Base-by-base conservation (phyloP, 2,797 vertebrate genomes). In the Epinephelus awoara region DNA sequence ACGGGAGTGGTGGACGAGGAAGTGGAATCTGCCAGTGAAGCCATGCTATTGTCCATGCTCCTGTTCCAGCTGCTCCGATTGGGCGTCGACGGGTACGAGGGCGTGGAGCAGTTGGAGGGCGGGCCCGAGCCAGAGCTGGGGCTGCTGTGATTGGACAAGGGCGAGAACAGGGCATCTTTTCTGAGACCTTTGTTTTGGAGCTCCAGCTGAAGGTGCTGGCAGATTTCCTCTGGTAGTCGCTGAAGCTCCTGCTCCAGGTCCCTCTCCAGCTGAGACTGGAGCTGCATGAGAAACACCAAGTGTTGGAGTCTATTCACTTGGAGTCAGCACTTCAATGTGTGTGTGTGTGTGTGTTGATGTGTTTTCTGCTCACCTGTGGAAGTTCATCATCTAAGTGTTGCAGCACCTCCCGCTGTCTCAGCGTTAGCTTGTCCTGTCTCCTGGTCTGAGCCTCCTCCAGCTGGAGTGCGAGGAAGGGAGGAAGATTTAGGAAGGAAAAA, bases 401-500 rank as follows among this genome's bases (percentile, higher is more conserved):
- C 21, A 96, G 72, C n/a, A 97, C 81, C 11, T 96, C 96, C 81
- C 88, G 93, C 63, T 97, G 96, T 25, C 87, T 94, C 0, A 88
- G 55, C 55, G 85, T 34, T 7, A 97, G 87, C 70, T 94, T 96
- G 0, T 97, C 96, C 4, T 96, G 92, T 19, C 97, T 96, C 85
- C 90, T 95, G 65, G 83, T 94, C 94, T 98, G 97, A 57, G 96
- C 95, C 67, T 96, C 91, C 75, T 97, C 97, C 90, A 98, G 89
- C 97, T 98, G 78, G 1, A 19, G 19, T 1, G 57, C 2, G 17
- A 62, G 40, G 1, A 40, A 18, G 11, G 14, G 44, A 46, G 59
- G 55, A 27, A n/a, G 57, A 12, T 42, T 42, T 42, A 42, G 9
- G 14, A 23, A 18, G 13, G 14, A 9, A 8, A 8, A 63, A 49